Base-by-base conservation (phyloP, 92 coral and sea anemone genomes). In the Isaurus tuberculatus region DNA sequence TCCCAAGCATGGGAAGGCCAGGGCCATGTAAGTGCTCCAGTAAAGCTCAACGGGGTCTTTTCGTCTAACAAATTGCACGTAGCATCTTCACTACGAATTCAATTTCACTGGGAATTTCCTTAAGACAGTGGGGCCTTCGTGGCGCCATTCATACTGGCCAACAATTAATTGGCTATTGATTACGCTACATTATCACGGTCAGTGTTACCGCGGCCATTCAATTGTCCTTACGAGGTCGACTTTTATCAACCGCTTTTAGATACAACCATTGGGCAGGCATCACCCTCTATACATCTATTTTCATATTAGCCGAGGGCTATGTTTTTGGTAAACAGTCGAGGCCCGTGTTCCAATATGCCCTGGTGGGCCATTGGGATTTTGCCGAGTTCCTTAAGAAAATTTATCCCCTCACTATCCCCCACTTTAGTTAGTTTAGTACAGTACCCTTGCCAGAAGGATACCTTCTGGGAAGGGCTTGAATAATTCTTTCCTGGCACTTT, bases 311-410 rank as follows among this genome's bases (percentile, higher is more conserved):
- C 74, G 93, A 88, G 89, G 83, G 97, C 97, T 93, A 93, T 93
- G 97, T 93, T 93, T 93, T 93, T 93, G 97, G 97, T 93, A 90
- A 93, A 93, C 97, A 93, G 97, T 91, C 97, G 97, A 93, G 90
- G 90, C 88, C 91, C 87, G n/a, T 53, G 68, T 61, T 89, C 82
- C 31, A 17, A 61, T 63, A 64, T 75, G 29, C 82, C 87, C 91
- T 82, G 78, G 55, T 88, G 84, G 87, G 75, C 72, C 70, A 67
- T 65, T 48, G 63, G 86, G 48, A 79, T 70, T 87, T 89, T 43
- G 97, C 97, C 97, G 97, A 92, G 94, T 92, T 92, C 97, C 97
- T 92, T 92, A 92, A 92, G 93, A 88, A 87, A 92, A 92, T 81
- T 91, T 90, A 82, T 72, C 90, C 88, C 90, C 90, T 79, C 92